Percentiles rank a stretch among this genome's conserved stretches.
Evolutionary conservation across 2,888 invertebrate genomes (phyloP).

Genomic region (Cordilura impudica): DNA sequence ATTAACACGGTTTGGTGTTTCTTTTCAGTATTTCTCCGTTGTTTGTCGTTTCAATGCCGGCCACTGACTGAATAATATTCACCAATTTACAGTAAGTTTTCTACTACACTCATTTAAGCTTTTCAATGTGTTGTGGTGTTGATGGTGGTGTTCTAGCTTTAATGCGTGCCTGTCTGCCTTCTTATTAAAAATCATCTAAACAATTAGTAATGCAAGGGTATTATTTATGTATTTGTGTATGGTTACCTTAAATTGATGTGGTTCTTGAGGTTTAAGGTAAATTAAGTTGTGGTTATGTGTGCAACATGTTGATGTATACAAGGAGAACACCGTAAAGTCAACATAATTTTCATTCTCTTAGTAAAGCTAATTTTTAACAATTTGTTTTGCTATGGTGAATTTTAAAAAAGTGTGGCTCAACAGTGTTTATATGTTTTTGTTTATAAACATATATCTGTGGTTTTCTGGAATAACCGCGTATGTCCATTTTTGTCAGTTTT

Average conservation of each 20-base stretch:
- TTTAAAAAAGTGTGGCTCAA: too few species aligned
- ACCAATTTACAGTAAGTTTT: constrained; percentile 52
- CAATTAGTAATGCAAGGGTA: neutral
- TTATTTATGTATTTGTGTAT: too few species aligned
- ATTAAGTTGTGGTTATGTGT: neutral
- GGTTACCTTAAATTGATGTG: constrained; percentile 7
- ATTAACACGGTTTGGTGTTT: neutral
- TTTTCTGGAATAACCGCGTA: too few species aligned
- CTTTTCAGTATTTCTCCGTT: neutral
- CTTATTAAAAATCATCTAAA: neutral
- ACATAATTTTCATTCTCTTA: too few species aligned
- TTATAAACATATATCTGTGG: too few species aligned
- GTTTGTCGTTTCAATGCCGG: constrained; percentile 59
- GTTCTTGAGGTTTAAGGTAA: too few species aligned
- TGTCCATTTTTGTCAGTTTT: too few species aligned
- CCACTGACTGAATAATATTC: constrained; percentile 54
- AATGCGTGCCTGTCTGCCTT: constrained; percentile 27
- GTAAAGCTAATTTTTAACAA: too few species aligned
- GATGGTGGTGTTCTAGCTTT: constrained; percentile 7
- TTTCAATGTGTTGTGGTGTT: neutral
- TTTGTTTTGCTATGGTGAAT: too few species aligned
- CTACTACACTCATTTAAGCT: constrained; percentile 20
- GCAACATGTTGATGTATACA: neutral
- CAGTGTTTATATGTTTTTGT: too few species aligned
- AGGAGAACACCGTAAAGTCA: too few species aligned